Evolutionary conservation across 2,113 vertebrate genomes (phyloP), one percentile per base, ranked within the genome.

Genomic region (Nestor notabilis): DNA sequence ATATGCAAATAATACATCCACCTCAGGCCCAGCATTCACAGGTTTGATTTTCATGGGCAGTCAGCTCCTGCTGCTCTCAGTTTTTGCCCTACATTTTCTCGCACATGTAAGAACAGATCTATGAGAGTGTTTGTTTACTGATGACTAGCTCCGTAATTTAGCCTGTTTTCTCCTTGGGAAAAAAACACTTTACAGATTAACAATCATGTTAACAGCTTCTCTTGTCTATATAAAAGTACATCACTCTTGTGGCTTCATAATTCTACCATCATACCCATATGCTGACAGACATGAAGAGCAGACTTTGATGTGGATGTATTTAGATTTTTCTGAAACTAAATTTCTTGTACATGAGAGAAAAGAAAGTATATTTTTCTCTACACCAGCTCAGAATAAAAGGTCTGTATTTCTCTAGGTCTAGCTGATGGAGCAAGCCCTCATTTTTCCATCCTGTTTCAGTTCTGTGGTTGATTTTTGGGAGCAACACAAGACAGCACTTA

Each of bases 161-260:
- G 44, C 10, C 41, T 69, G 70, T 56, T 96, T 79, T 69, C 70
- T 96, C 90, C 41, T 24, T 56, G 79, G 82, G 63, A 79, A 83
- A 85, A 72, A 85, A 66, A 78, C 64, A 41, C 77, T 93, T 87
- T 63, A 28, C 80, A 96, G 92, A 95, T 94, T 85, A 90, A 83
- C 75, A 92, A 83, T 47, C 75, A 80, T 39, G 87, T 79, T 83
- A 92, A 76, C 90, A 92, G 85, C 82, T 90, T 83, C 70, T 85
- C 82, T 68, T 87, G 52, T 79, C 52, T 53, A n/a, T 60, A 35
- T 79, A 58, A 53, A 56, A 83, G 63, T 49, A 74, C 81, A 81
- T 89, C 65, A 49, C 77, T 65, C 87, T 12, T 28, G 80, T 89
- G 92, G 87, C 84, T 93, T 58, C 74, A 12, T 14, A 69, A 31